phyloP scores from a whole-genome alignment of 2,113 vertebrate genomes.

The Anguilla japonica region DNA sequence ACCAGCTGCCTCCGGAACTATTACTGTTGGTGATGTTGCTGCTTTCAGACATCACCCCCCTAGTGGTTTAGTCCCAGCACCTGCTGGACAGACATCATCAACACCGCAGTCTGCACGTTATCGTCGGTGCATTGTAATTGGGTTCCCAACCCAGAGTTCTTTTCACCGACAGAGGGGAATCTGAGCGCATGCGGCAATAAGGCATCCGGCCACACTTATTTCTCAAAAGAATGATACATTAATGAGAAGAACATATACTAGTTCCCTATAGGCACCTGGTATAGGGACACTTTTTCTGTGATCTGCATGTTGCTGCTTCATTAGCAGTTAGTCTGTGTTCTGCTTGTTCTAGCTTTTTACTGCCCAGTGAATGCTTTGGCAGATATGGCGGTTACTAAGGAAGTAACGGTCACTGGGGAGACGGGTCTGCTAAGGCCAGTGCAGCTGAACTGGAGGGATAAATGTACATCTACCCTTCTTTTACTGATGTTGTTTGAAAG shows the following conservation, averaged over 20 bases:
- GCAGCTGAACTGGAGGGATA: constrained; percentile 7
- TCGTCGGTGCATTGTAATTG: not conserved
- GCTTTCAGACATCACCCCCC: constrained; percentile 66
- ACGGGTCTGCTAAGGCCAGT: not conserved
- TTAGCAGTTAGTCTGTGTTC: constrained; percentile 63
- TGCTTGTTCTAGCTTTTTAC: constrained; percentile 53
- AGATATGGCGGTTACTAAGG: constrained; percentile 66
- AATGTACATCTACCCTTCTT: not conserved
- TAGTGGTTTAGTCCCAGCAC: constrained; percentile 53
- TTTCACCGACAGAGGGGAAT: not conserved
- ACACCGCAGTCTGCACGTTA: not conserved
- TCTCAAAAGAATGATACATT: not conserved
- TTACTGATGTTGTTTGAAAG: not conserved
- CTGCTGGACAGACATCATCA: constrained; percentile 54
- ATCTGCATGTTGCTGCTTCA: constrained; percentile 54
- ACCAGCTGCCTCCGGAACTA: constrained; percentile 66
- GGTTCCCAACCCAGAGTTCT: not conserved
- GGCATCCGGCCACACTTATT: not conserved
- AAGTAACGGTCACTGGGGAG: constrained; percentile 24
- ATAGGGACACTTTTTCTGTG: constrained; percentile 11
- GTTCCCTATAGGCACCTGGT: not conserved
- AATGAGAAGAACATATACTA: not conserved
- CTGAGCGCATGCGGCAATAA: not conserved
- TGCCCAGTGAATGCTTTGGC: constrained; percentile 62
- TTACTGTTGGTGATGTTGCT: constrained; percentile 48